Evolutionary conservation across 2,888 invertebrate species (phyloP).

Genomic region (Pyrochroa serraticornis): DNA sequence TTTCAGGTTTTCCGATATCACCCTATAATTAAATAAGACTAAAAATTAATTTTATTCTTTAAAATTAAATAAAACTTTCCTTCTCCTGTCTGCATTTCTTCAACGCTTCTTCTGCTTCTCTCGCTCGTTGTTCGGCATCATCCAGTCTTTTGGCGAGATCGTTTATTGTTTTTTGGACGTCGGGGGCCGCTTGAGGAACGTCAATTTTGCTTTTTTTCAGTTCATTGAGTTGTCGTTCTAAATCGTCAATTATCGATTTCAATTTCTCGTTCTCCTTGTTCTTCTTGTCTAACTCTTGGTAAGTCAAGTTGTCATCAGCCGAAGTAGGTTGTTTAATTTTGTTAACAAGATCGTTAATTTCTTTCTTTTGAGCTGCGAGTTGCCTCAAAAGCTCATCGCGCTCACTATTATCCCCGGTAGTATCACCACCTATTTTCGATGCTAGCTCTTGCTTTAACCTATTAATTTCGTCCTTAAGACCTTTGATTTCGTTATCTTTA

Average conservation of each 20-base stretch:
- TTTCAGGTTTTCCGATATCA: too few species aligned
- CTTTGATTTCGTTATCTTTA: slow-evolving; percentile 13
- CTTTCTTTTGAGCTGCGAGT: slow-evolving; percentile 38
- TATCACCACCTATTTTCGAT: too few species aligned
- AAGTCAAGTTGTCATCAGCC: slow-evolving; percentile 11
- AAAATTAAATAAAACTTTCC: too few species aligned
- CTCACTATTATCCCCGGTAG: slow-evolving; percentile 33
- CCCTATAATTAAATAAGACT: too few species aligned
- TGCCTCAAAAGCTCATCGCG: slow-evolving; percentile 42
- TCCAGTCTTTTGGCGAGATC: slow-evolving; percentile 42
- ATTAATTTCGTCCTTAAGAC: slow-evolving; percentile 22
- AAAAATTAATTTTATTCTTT: slow-evolving; percentile 2
- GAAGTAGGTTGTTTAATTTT: slow-evolving; percentile 35
- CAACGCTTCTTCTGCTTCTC: slow-evolving; percentile 38
- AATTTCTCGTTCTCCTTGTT: slow-evolving; percentile 44
- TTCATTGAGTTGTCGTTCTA: slow-evolving; percentile 42
- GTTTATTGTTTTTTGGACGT: slow-evolving; percentile 35
- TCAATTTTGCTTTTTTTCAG: slow-evolving; percentile 24
- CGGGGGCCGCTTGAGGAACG: slow-evolving; percentile 25
- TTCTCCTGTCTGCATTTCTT: slow-evolving; percentile 27
- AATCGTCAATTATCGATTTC: slow-evolving; percentile 41
- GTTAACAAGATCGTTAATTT: slow-evolving; percentile 40
- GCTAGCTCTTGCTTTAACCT: slow-evolving; percentile 6
- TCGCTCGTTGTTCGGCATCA: slow-evolving; percentile 38
- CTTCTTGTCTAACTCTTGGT: not conserved